Conservation (phyloP, 2,113 vertebrate genomes). For the Corythornis cristatus region DNA sequence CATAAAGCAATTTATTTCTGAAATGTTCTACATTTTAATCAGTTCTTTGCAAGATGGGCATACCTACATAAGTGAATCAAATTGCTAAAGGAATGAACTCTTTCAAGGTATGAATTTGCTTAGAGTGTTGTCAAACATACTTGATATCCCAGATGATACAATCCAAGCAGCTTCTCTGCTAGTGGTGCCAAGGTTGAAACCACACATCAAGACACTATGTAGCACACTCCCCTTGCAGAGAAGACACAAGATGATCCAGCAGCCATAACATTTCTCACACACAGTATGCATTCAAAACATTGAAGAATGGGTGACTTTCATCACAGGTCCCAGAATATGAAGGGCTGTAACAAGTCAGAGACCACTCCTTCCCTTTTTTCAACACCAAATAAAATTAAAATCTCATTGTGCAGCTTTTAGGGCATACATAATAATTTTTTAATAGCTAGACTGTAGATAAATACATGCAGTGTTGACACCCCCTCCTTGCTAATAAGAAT, state of each 20-base stretch:
- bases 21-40: neutral
- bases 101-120: neutral
- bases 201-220: no score
- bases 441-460: neutral
- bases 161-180: neutral
- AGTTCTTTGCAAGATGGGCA: neutral
- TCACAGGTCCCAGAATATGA: neutral
- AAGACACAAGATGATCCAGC: neutral
- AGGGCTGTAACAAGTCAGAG: neutral
- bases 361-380: neutral
- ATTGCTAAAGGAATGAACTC: neutral
- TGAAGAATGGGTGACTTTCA: neutral
- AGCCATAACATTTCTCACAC: neutral
- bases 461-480: neutral
- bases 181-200: neutral
- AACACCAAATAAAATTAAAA: neutral
- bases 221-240: neutral
- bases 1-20: neutral
- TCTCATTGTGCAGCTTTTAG: neutral
- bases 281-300: neutral
- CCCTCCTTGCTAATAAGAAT: neutral
- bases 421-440: neutral
- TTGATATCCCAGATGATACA: neutral
- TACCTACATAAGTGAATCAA: neutral
- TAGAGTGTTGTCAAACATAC: neutral